phyloP scores from a whole-genome alignment of 64 coral and sea anemone genomes.

The Montipora sp. region DNA sequence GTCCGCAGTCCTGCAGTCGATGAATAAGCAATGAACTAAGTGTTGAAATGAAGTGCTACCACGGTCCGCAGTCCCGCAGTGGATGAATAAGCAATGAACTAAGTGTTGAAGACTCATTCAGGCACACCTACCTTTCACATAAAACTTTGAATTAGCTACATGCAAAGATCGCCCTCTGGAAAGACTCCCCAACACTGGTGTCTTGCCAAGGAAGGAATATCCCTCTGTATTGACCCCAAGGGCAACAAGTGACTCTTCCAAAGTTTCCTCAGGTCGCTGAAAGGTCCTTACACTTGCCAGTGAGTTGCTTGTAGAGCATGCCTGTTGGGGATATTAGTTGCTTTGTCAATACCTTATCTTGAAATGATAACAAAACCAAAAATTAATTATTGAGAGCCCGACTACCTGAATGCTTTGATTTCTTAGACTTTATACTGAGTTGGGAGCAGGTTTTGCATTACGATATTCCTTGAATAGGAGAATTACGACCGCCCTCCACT shows the following conservation, averaged over 20 bases:
- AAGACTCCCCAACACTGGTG: conserved; percentile 53
- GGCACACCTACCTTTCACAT: conserved; percentile 80
- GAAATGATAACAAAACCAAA: background rate
- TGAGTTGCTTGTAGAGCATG: conserved; percentile 66
- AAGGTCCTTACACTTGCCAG: conserved; percentile 83
- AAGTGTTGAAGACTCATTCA: background rate
- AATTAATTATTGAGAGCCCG: too few relatives aligned
- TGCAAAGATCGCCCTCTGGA: conserved; percentile 73
- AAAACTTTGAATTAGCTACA: conserved; percentile 99
- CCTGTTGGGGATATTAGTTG: conserved; percentile 30
- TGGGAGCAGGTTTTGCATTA: too few relatives aligned
- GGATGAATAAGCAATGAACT: too few relatives aligned
- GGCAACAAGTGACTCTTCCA: conserved; percentile 87
- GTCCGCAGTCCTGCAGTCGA: too few relatives aligned
- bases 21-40: too few relatives aligned
- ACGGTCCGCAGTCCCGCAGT: too few relatives aligned
- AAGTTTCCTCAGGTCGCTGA: conserved; percentile 81
- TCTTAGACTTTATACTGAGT: too few relatives aligned
- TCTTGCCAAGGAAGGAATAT: conserved; percentile 83
- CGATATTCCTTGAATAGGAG: too few relatives aligned
- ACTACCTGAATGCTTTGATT: too few relatives aligned
- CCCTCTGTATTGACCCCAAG: conserved; percentile 92
- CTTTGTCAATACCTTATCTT: too few relatives aligned
- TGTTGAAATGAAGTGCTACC: too few relatives aligned
- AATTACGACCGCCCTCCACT: too few relatives aligned